Evolutionary conservation across 2,113 vertebrate species (phyloP).

Genomic region (Amblyopsis rosae): DNA sequence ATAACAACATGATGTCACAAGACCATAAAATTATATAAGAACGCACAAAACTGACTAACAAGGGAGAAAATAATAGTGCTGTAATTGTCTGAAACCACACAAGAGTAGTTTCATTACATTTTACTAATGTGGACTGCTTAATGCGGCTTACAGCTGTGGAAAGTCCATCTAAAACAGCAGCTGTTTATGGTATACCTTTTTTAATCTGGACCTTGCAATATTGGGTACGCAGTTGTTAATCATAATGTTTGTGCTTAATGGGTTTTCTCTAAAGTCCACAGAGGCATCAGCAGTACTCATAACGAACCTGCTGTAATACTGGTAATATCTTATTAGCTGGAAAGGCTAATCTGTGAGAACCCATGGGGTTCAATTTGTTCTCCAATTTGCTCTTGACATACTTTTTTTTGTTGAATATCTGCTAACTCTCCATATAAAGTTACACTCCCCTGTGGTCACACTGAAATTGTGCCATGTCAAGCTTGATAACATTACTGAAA

Average conservation of each 20-base stretch:
- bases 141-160: too few relatives aligned
- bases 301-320: constrained; percentile 42
- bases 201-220: neutral
- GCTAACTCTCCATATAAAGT: constrained; percentile 9
- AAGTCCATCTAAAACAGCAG: neutral
- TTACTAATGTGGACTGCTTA: too few relatives aligned
- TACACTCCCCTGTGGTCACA: constrained; percentile 23
- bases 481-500: constrained; percentile 17
- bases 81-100: too few relatives aligned
- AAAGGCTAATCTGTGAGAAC: constrained; percentile 33
- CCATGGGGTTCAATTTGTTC: constrained; percentile 28
- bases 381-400: constrained; percentile 40
- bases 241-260: constrained; percentile 24
- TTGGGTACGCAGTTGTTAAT: constrained; percentile 17
- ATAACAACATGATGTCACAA: too few relatives aligned
- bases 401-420: constrained; percentile 21
- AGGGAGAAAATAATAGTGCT: too few relatives aligned
- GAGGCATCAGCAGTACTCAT: constrained; percentile 20
- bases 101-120: too few relatives aligned
- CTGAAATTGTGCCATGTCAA: constrained; percentile 32
- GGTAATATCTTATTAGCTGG: constrained; percentile 44
- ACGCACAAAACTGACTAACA: too few relatives aligned
- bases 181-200: neutral
- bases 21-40: too few relatives aligned
- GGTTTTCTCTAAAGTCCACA: constrained; percentile 41